A percentile compares a stretch with the other conserved stretches of the same genome.
phyloP scores from a whole-genome alignment of 2,797 vertebrate genomes.

The Pangasius macronema region DNA sequence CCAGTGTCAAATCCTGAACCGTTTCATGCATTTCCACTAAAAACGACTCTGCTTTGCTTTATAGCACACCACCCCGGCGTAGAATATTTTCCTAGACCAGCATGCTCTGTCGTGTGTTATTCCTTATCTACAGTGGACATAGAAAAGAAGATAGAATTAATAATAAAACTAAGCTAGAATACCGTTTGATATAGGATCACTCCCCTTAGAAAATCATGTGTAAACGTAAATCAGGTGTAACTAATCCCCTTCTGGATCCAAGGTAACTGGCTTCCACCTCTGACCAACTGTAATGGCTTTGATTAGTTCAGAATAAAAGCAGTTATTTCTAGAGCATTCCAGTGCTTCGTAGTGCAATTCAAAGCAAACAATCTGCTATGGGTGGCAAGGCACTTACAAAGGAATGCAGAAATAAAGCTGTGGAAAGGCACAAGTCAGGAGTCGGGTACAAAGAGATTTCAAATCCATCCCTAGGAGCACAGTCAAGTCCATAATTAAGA shows the following conservation, averaged over 20 bases:
- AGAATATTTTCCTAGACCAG: neutral
- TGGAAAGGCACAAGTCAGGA: neutral
- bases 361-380: neutral
- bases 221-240: neutral
- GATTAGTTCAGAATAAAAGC: neutral
- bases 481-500: neutral
- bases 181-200: neutral
- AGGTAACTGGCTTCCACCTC: neutral
- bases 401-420: neutral
- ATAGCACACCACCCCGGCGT: neutral
- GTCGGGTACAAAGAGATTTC: neutral
- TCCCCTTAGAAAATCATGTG: neutral
- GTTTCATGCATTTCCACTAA: neutral
- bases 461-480: neutral
- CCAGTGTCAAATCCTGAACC: neutral
- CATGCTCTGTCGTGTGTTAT: neutral
- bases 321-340: neutral
- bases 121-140: neutral
- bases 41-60: neutral
- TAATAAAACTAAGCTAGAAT: neutral
- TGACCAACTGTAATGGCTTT: neutral
- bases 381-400: neutral
- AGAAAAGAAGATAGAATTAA: neutral
- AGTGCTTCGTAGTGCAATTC: neutral
- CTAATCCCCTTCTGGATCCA: neutral